Conservation (phyloP, 2,888 invertebrate species). For the Caenorhabditis zanzibari region DNA sequence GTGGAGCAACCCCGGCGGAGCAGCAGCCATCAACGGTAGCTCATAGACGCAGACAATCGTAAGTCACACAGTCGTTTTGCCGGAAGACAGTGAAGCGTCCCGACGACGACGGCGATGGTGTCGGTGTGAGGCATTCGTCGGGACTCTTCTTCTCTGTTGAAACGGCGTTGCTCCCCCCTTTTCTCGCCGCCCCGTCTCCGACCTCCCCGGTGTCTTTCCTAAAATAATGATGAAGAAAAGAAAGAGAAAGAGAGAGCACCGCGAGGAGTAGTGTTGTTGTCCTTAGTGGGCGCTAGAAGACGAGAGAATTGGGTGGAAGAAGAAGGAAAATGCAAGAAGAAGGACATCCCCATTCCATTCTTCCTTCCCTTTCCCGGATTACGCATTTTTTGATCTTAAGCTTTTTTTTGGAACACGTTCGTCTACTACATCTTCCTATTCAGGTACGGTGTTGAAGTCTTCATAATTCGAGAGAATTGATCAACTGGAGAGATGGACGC, state of each 20-base stretch:
- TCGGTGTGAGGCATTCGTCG: conserved; percentile 24
- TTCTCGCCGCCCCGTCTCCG: conserved; percentile 46
- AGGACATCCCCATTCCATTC: conserved; percentile 36
- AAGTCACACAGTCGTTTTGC: conserved; percentile 38
- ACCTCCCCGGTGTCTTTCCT: conserved; percentile 59
- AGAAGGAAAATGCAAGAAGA: conserved; percentile 17
- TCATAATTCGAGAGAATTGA: background rate
- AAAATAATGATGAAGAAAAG: conserved; percentile 56
- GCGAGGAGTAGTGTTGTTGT: conserved; percentile 58
- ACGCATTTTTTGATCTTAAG: conserved; percentile 11
- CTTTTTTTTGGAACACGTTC: background rate
- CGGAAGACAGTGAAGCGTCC: conserved; percentile 20
- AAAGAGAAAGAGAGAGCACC: conserved; percentile 53
- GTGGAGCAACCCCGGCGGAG: background rate
- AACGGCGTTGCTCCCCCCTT: conserved; percentile 26
- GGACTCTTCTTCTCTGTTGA: conserved; percentile 14
- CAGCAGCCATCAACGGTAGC: background rate
- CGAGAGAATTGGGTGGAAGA: conserved; percentile 47
- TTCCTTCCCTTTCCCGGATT: conserved; percentile 43
- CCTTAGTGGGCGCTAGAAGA: conserved; percentile 54
- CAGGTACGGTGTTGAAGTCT: background rate
- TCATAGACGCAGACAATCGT: conserved; percentile 52
- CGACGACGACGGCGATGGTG: conserved; percentile 35
- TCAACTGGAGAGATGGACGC: conserved; percentile 38
- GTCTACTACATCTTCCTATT: background rate